phyloP scores from a whole-genome alignment of 2,113 vertebrate species.

The Vombatus ursinus region DNA sequence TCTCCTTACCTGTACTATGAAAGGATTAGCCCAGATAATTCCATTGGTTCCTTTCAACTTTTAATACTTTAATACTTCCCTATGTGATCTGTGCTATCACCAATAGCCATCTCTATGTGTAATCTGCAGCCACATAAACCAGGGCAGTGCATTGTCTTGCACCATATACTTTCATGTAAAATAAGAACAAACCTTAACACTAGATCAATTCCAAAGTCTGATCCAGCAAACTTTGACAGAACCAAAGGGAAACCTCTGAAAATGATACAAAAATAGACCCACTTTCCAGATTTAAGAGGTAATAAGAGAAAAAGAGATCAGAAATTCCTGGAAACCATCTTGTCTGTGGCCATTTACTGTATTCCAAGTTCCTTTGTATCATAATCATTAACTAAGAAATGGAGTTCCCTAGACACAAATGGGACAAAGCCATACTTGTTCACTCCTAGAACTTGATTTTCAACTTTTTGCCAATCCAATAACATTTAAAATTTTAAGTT shows the following conservation, averaged over 20 bases:
- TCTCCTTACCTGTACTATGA: neutral
- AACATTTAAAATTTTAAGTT: constrained; percentile 6
- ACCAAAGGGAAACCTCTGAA: neutral
- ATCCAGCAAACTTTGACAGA: neutral
- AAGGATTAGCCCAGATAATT: neutral
- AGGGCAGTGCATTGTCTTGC: neutral
- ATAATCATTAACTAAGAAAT: neutral
- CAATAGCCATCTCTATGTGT: neutral
- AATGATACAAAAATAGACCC: neutral
- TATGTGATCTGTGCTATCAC: neutral
- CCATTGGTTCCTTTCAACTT: neutral
- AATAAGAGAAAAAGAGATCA: neutral
- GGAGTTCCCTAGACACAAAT: neutral
- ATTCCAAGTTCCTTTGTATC: neutral
- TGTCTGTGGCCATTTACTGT: neutral
- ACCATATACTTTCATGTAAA: neutral
- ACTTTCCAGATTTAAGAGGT: neutral
- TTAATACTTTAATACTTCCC: neutral
- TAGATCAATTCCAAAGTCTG: neutral
- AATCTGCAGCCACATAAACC: neutral
- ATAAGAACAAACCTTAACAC: neutral
- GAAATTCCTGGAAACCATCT: neutral
- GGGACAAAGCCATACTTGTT: neutral
- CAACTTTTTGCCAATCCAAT: neutral
- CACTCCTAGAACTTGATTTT: neutral